phyloP scores from a whole-genome alignment of 1,140 invertebrate genomes.

The Euwallacea fornicatus region DNA sequence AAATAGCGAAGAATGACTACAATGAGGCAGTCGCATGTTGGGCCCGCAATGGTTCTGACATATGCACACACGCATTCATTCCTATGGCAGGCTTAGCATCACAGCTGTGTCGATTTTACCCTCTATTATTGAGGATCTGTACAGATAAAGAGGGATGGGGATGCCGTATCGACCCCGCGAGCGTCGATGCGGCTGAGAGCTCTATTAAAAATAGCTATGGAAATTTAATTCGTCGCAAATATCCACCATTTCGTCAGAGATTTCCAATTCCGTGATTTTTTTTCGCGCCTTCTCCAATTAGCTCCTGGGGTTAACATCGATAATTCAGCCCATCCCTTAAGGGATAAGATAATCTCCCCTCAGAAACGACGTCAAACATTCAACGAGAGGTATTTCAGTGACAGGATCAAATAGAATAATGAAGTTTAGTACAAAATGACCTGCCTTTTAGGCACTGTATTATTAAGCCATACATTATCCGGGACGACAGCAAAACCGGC shows the following conservation, averaged over 20 bases:
- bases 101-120: slow-evolving; percentile 32
- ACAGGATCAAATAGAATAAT: slow-evolving; percentile 53
- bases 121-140: slow-evolving; percentile 25
- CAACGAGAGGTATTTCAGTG: slow-evolving; percentile 32
- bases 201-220: too few species aligned
- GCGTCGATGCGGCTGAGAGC: too few species aligned
- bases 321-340: too few species aligned
- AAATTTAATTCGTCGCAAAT: too few species aligned
- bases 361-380: slow-evolving; percentile 26
- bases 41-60: slow-evolving; percentile 35
- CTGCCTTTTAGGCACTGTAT: slow-evolving; percentile 55
- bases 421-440: slow-evolving; percentile 54
- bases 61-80: slow-evolving; percentile 32
- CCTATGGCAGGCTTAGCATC: slow-evolving; percentile 28
- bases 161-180: too few species aligned
- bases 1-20: slow-evolving; percentile 20
- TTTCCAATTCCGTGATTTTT: too few species aligned
- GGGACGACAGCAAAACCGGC: slow-evolving; percentile 48
- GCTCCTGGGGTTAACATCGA: too few species aligned
- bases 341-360: slow-evolving; percentile 5
- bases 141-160: slow-evolving; percentile 10
- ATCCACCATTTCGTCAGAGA: too few species aligned
- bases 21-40: slow-evolving; percentile 23
- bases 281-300: too few species aligned
- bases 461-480: slow-evolving; percentile 54